Evolutionary conservation across 2,888 invertebrate genomes (phyloP).

Genomic region (Aricia artaxerxes): DNA sequence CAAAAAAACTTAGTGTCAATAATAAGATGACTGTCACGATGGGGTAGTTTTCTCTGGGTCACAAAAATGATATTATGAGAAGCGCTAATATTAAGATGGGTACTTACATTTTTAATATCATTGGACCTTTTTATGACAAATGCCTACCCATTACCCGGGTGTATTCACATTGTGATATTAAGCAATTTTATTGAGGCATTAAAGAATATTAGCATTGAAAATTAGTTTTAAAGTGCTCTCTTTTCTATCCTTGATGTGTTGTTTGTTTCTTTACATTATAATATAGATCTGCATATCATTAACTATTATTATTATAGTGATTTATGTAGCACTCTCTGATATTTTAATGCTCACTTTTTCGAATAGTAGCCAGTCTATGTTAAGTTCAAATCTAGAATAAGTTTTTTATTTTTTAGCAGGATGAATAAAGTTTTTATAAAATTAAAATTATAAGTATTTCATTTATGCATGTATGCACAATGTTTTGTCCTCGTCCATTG

Average conservation of each 20-base stretch:
- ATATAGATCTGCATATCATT: neutral
- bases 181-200: neutral
- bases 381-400: neutral
- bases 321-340: neutral
- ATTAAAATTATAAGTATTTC: neutral
- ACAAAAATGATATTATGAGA: too few species aligned
- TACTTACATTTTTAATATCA: too few species aligned
- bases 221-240: neutral
- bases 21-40: too few species aligned
- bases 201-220: neutral
- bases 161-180: neutral
- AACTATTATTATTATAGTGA: neutral
- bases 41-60: too few species aligned
- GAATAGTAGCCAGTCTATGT: neutral
- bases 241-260: neutral
- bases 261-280: neutral
- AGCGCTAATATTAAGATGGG: too few species aligned
- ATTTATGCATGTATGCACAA: neutral
- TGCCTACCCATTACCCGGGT: neutral
- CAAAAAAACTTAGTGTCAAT: too few species aligned
- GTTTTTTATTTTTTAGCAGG: constrained; percentile 4
- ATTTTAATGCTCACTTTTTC: neutral
- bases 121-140: too few species aligned
- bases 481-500: too few species aligned
- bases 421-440: neutral